A percentile compares a stretch with the other conserved stretches of the same genome.
phyloP scores from a whole-genome alignment of 2,797 vertebrate genomes.

The Sebastes wilsoni region DNA sequence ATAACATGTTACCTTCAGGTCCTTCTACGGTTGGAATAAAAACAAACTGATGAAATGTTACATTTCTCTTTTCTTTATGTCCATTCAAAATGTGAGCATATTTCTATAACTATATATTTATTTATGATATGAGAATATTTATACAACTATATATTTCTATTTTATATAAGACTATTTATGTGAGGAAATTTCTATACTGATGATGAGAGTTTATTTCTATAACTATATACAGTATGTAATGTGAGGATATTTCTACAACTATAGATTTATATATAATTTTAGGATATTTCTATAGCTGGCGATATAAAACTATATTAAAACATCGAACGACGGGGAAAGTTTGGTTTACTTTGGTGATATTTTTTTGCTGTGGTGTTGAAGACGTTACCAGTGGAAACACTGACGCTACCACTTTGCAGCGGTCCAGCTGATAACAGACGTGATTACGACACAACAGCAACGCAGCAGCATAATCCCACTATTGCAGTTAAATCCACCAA shows the following conservation, averaged over 20 bases:
- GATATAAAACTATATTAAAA: too few relatives aligned
- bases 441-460: too few relatives aligned
- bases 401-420: too few relatives aligned
- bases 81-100: neutral
- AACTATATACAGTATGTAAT: too few relatives aligned
- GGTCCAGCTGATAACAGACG: too few relatives aligned
- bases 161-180: neutral
- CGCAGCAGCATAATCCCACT: neutral
- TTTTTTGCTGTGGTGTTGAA: too few relatives aligned
- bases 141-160: neutral
- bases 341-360: too few relatives aligned
- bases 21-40: neutral
- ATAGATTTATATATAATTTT: neutral
- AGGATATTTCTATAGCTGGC: neutral
- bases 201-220: too few relatives aligned
- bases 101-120: neutral
- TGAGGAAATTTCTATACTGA: neutral
- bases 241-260: neutral
- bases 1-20: neutral
- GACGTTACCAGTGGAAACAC: too few relatives aligned
- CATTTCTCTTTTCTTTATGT: neutral
- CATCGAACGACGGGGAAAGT: too few relatives aligned
- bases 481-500: too few relatives aligned
- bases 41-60: neutral
- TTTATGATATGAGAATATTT: neutral